phyloP scores from a whole-genome alignment of 2,113 vertebrate genomes.

The Dasypus novemcinctus region DNA sequence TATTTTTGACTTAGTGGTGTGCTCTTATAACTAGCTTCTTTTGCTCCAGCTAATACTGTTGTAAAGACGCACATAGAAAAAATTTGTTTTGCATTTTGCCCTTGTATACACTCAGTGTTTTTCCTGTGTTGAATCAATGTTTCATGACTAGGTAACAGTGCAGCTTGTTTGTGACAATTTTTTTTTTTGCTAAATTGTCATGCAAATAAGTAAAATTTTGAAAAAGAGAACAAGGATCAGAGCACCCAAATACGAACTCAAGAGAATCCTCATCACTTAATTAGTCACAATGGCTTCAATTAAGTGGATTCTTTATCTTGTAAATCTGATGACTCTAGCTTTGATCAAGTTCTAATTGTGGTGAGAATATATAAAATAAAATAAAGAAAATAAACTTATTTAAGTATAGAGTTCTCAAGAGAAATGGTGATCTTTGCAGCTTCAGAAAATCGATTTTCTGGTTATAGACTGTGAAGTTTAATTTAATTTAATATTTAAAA shows the following conservation, averaged over 20 bases:
- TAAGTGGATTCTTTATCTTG: not conserved
- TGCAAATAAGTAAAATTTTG: not conserved
- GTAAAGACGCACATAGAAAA: not conserved
- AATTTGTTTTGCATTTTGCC: not conserved
- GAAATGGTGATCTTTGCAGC: not conserved
- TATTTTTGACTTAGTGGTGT: not conserved
- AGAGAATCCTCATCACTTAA: not conserved
- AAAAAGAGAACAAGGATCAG: not conserved
- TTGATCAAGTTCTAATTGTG: conserved; percentile 19
- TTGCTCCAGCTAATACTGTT: not conserved
- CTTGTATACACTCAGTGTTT: not conserved
- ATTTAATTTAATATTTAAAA: conserved; percentile 24
- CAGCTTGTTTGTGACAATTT: not conserved
- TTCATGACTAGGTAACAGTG: not conserved
- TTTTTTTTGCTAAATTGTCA: not conserved
- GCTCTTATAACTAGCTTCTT: not conserved
- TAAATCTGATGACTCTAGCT: not conserved
- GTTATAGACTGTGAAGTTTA: not conserved
- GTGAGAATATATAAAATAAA: conserved; percentile 9
- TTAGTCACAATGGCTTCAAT: not conserved
- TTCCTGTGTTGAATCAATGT: not conserved
- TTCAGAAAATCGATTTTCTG: not conserved
- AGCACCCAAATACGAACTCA: not conserved
- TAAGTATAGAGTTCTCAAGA: not conserved
- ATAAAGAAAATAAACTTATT: conserved; percentile 11